Evolutionary conservation across 2,113 vertebrate genomes (phyloP), one percentile per base, ranked within the genome.

Genomic region (Sinocyclocheilus anophthalmus): DNA sequence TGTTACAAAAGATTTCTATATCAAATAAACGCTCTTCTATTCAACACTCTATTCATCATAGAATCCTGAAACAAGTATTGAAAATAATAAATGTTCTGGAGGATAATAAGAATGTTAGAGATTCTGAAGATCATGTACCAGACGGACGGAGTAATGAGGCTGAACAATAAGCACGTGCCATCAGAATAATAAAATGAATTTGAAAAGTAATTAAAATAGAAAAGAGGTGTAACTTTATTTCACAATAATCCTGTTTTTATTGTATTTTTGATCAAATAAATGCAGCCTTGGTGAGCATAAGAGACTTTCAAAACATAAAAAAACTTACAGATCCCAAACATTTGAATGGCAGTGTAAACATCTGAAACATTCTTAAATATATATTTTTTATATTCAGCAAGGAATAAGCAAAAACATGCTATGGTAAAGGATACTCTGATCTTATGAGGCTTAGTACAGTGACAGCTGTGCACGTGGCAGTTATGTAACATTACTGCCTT

Each of bases 381-480:
- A 42, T 42, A 0, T 33, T 72, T 39, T 22, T 11, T 2, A 10
- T 39, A 18, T 42, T 42, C 20, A 37, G 20, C 9, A 22, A 59
- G 30, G 2, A 39, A 81, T 45, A 42, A 14, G 55, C 20, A 77
- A 55, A 55, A 77, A 55, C 0, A 22, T 42, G 20, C 5, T n/a
- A 20, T 39, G 20, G n/a, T 42, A 39, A 72, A 72, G 37, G 30
- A 33, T 33, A n/a, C 30, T 33, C 30, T 33, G 30, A 33, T 33
- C 30, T 33, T 33, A 3, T 33, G 30, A 61, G n/a, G 16, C 63
- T 61, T 82, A 53, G 61, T 69, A 30, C 57, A 24, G 72, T 61
- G 55, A 77, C 55, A 83, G 88, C 63, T 90, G 92, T 88, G 89
- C 83, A 93, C 85, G 91, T 94, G 92, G 92, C 91, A 90, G 85